Evolutionary conservation across 2,797 vertebrate species (phyloP), one percentile per base, ranked within the genome.

Genomic region (Coluber constrictor): DNA sequence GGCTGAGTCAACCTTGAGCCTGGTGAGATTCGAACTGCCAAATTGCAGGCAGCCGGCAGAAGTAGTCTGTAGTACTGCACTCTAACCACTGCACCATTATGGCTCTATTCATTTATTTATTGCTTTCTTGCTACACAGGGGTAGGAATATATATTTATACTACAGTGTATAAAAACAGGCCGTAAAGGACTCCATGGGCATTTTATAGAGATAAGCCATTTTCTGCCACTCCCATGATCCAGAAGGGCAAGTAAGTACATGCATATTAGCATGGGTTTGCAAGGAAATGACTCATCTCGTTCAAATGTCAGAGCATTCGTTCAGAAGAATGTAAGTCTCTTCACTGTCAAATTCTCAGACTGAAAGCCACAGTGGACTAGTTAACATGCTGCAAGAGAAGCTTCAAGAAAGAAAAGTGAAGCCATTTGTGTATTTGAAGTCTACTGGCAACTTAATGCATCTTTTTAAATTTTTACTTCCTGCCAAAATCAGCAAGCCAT

Each of bases 301-400:
- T 59, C 61, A 88, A 95, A 95, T 47, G 96, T 92, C 23, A 88
- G 18, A 92, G n/a, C 57, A 87, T 93, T 95, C 57, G 86, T 93
- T 95, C 94, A 95, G 95, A 89, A 87, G 5, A 43, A 94, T 3
- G 95, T 95, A 95, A 94, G 15, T n/a, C 51, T 57, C 32, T 18
- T n/a, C 87, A n/a, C 37, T n/a, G 57, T 27, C 32, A 92, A 51
- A n/a, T 59, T 12, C 32, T 20, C 63, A 57, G 87, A 59, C 87
- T 74, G 54, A 57, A 54, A 70, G 8, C 55, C 86, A 27, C 1
- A 9, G 87, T 12, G 54, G 61, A 29, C 56, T 29, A 74, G 18
- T 37, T 88, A 79, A 63, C 25, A n/a, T 88, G 54, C 25, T 11
- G 6, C 27, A 16, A 51, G 37, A 88, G 37, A 88, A 88, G 20